Percentiles rank a stretch among this genome's conserved stretches.
Conservation (phyloP, 2,888 invertebrate genomes). For the Phyto melanocephala region DNA sequence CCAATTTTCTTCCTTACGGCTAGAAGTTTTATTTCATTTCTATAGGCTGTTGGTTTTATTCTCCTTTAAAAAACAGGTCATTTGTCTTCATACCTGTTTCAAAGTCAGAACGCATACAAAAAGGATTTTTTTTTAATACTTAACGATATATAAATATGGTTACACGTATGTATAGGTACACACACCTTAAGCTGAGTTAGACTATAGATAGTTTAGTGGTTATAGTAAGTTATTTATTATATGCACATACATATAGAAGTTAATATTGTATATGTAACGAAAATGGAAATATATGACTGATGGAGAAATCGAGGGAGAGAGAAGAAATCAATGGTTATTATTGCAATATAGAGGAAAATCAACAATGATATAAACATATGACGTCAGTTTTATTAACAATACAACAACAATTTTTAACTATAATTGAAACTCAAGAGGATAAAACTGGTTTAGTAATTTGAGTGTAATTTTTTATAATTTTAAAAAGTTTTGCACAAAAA, state of each 20-base stretch:
- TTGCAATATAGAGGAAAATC: constrained; percentile 44
- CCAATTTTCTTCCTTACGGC: neutral
- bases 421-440: too few species aligned
- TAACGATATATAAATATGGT: neutral
- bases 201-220: neutral
- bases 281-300: neutral
- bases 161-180: too few species aligned
- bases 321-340: constrained; percentile 15
- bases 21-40: neutral
- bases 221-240: constrained; percentile 7
- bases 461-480: too few species aligned
- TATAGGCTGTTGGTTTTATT: neutral
- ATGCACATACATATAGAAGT: neutral
- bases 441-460: too few species aligned
- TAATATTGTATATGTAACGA: too few species aligned
- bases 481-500: too few species aligned
- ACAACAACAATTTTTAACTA: neutral
- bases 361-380: constrained; percentile 45
- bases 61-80: constrained; percentile 17
- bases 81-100: constrained; percentile 33
- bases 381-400: constrained; percentile 21
- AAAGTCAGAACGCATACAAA: neutral
- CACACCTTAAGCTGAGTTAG: neutral
- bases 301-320: neutral
- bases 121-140: neutral